phyloP scores from a whole-genome alignment of 2,797 vertebrate species.

The Acridotheres tristis region DNA sequence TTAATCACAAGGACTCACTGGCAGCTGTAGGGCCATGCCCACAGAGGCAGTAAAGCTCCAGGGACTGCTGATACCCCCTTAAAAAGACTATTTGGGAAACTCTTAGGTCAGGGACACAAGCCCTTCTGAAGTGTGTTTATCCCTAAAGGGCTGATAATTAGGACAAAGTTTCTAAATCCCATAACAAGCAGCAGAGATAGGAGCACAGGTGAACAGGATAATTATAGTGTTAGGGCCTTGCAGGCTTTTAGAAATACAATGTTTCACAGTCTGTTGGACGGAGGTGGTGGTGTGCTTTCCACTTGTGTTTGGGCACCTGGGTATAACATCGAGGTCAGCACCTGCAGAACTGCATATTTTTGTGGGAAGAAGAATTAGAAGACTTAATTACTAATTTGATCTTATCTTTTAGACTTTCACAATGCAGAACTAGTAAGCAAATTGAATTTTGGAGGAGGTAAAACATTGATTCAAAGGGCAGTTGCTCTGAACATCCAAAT shows the following conservation, averaged over 20 bases:
- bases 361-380: neutral
- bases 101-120: neutral
- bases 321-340: neutral
- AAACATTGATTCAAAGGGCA: neutral
- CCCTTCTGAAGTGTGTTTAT: neutral
- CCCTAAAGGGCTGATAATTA: neutral
- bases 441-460: neutral
- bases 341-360: neutral
- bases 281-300: neutral
- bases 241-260: neutral
- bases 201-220: neutral
- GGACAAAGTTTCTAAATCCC: neutral
- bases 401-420: neutral
- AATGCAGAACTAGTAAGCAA: neutral
- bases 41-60: neutral
- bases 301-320: neutral
- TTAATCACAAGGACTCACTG: neutral
- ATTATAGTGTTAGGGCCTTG: neutral
- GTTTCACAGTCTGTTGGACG: neutral
- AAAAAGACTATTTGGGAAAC: neutral
- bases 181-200: neutral
- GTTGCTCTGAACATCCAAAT: neutral
- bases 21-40: neutral
- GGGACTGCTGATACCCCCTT: neutral
- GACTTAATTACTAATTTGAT: neutral